Evolutionary conservation across 2,888 invertebrate species (phyloP).

Genomic region (Drosophila sordidapex): DNA sequence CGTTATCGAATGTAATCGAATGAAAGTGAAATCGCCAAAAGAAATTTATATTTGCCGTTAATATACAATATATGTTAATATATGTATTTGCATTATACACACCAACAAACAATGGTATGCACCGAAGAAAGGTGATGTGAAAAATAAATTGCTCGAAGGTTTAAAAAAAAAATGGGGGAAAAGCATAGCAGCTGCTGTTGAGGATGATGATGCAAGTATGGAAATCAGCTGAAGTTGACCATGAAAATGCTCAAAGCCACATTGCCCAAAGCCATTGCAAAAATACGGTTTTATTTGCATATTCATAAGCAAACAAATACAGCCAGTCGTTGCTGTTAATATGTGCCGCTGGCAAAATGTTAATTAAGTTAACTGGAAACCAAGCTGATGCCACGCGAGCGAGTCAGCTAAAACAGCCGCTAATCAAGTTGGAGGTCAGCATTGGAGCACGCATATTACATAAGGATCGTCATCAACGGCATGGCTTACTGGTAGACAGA

Average conservation of each 20-base stretch:
- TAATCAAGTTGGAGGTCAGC: constrained; percentile 79
- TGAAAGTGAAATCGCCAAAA: constrained; percentile 73
- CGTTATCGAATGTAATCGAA: constrained; percentile 10
- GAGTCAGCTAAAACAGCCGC: constrained; percentile 47
- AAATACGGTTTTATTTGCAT: constrained; percentile 58
- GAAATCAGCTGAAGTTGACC: constrained; percentile 56
- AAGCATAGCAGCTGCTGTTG: constrained; percentile 6
- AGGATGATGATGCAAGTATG: constrained; percentile 47
- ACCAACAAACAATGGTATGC: neutral
- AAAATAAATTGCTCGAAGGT: constrained; percentile 10
- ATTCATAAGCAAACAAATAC: constrained; percentile 51
- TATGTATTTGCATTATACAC: constrained; percentile 1
- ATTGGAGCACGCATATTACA: constrained; percentile 59
- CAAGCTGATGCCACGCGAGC: constrained; percentile 42
- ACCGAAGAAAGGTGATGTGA: constrained; percentile 31
- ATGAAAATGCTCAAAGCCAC: constrained; percentile 61
- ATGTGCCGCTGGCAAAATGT: constrained; percentile 59
- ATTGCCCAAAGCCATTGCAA: constrained; percentile 42
- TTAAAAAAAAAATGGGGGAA: neutral
- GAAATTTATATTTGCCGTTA: constrained; percentile 39
- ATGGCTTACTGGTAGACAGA: neutral
- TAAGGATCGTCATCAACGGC: constrained; percentile 49
- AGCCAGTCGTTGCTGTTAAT: constrained; percentile 40
- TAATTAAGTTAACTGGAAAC: constrained; percentile 69
- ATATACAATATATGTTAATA: constrained; percentile 12